Percentiles rank a stretch among this genome's conserved stretches.
Conservation (phyloP, 2,888 invertebrate genomes). For the Synanthedon myopaeformis region DNA sequence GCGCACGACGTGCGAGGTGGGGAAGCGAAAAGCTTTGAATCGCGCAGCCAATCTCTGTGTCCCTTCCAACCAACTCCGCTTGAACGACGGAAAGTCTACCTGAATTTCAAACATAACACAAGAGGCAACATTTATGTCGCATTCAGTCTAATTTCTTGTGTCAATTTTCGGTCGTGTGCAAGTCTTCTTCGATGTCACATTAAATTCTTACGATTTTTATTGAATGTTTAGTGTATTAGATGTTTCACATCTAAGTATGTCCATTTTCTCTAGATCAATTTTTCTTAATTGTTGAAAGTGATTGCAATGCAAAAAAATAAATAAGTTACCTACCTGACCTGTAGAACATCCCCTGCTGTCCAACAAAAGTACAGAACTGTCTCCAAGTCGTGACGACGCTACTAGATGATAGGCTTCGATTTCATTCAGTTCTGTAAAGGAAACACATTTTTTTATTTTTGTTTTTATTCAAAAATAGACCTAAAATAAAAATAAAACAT, state of each 20-base stretch:
- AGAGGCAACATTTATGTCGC: too few species aligned
- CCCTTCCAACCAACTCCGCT: constrained; percentile 31
- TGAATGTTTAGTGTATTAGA: not conserved
- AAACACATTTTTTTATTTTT: too few species aligned
- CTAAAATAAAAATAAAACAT: too few species aligned
- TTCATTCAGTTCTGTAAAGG: constrained; percentile 51
- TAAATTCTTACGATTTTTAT: too few species aligned
- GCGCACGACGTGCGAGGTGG: constrained; percentile 83
- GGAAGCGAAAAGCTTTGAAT: constrained; percentile 90
- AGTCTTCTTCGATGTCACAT: too few species aligned
- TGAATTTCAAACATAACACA: constrained; percentile 9
- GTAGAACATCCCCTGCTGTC: constrained; percentile 86
- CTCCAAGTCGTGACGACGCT: constrained; percentile 81
- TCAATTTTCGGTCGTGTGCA: too few species aligned
- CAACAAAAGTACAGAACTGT: constrained; percentile 79
- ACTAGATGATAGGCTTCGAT: constrained; percentile 83
- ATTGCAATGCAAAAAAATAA: not conserved
- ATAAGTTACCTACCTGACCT: constrained; percentile 58
- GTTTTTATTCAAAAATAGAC: too few species aligned
- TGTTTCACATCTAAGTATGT: not conserved
- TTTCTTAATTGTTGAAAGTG: not conserved
- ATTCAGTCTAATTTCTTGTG: too few species aligned
- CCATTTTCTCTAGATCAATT: not conserved
- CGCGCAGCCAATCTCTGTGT: constrained; percentile 67
- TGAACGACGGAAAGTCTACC: constrained; percentile 70